A percentile compares a stretch with the other conserved stretches of the same genome.
These are phyloP conservation scores for Anisognathus igniventris DNA, from an alignment of 2,797 vertebrate species.

Conservation along the genomic window DNA sequence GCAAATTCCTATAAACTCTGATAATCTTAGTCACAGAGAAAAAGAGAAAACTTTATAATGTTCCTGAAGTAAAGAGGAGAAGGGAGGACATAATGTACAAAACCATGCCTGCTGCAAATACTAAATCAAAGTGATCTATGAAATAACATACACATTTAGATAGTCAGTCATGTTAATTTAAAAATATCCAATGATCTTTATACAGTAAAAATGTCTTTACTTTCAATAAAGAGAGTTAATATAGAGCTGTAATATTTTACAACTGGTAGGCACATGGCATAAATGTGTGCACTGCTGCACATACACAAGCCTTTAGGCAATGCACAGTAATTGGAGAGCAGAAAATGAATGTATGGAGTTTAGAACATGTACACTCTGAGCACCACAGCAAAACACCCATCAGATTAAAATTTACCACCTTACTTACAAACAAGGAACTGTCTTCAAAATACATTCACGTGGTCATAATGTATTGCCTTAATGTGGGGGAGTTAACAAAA, in stretches of 20 bases:
- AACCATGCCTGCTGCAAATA: neutral
- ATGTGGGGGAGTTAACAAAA: neutral
- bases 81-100: neutral
- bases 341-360: neutral
- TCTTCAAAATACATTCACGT: neutral
- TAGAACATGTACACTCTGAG: neutral
- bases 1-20: neutral
- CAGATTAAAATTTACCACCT: neutral
- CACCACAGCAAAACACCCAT: neutral
- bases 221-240: constrained; percentile 19
- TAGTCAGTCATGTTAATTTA: neutral
- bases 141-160: neutral
- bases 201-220: constrained; percentile 7
- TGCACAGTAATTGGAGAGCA: neutral
- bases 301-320: neutral
- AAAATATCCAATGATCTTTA: neutral
- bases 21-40: neutral
- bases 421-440: neutral
- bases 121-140: neutral
- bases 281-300: neutral
- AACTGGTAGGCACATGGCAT: neutral
- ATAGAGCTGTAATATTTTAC: constrained; percentile 5
- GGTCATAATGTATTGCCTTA: neutral
- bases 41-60: neutral
- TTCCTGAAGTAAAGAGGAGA: neutral